Evolutionary conservation across 2,113 vertebrate species (phyloP), one percentile per base, ranked within the genome.

Genomic region (Apus apus): DNA sequence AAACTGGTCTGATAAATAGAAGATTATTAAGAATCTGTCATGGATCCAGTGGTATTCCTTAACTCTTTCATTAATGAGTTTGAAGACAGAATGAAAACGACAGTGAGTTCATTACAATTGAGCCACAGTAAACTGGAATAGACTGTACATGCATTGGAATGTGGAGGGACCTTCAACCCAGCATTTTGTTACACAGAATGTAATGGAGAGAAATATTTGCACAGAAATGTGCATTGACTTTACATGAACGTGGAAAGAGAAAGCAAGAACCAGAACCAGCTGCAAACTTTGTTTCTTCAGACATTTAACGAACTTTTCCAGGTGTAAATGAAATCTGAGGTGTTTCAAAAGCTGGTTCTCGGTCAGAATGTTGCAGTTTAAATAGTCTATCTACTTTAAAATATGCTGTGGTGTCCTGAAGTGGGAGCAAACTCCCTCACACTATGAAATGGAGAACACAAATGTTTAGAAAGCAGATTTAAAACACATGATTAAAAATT

Each of bases 401-500:
- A 19, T 74, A 45, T 38, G 17, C n/a, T 64, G 38, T 85, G 36
- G 65, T 56, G 54, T 46, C 53, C 36, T 89, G 54, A 80, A 91
- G 85, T 85, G 72, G 68, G 25, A 92, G 20, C 51, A 81, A 50
- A 14, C 34, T 87, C 61, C 34, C 71, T 95, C 95, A 93, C 73
- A 84, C 34, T 61, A 66, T 85, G 79, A 91, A 92, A 84, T 61
- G 48, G 60, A 96, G 64, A 89, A 48, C 64, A 89, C 25, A 89
- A 85, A 92, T 87, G 43, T 95, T 96, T 96, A 71, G 65, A 93
- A 92, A 93, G 73, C 81, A 91, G 40, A 86, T 92, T 95, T 85
- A 94, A 95, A 94, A 45, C 67, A 93, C 60, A 76, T 67, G 43
- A 85, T 90, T 95, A 93, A 94, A 96, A 97, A 91, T 93, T 65